Percentiles rank a stretch among this genome's conserved stretches.
These are phyloP conservation scores for Camponotus floridanus DNA, from an alignment of 1,140 invertebrate species.

Conservation along the genomic window DNA sequence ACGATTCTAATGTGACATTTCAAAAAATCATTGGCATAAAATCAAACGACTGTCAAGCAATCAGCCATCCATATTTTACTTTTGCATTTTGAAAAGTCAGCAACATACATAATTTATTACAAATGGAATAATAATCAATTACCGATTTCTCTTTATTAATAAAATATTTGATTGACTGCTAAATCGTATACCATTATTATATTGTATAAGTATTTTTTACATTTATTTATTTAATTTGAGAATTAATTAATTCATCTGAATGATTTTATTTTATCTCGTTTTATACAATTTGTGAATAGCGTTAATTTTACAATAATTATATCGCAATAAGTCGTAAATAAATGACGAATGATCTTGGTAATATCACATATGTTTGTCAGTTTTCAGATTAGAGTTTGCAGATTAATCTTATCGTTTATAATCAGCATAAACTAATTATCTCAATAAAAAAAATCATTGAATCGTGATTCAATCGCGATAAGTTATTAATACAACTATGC, in stretches of 20 bases:
- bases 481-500: background rate
- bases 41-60: background rate
- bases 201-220: no score
- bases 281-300: background rate
- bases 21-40: background rate
- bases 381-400: slow-evolving; percentile 6
- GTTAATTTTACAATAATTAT: background rate
- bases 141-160: background rate
- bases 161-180: no score
- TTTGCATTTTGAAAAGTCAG: background rate
- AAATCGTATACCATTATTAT: no score
- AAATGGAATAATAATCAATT: background rate
- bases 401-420: slow-evolving; percentile 12
- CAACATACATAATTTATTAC: background rate
- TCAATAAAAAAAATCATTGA: background rate
- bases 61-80: background rate
- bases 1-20: background rate
- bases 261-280: background rate
- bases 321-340: background rate
- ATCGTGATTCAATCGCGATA: background rate
- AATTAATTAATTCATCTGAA: background rate
- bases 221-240: background rate
- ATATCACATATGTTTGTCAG: background rate
- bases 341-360: background rate
- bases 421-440: background rate